Evolutionary conservation across 2,888 invertebrate genomes (phyloP), one percentile per base, ranked within the genome.

Genomic region (Argyresthia albistria): DNA sequence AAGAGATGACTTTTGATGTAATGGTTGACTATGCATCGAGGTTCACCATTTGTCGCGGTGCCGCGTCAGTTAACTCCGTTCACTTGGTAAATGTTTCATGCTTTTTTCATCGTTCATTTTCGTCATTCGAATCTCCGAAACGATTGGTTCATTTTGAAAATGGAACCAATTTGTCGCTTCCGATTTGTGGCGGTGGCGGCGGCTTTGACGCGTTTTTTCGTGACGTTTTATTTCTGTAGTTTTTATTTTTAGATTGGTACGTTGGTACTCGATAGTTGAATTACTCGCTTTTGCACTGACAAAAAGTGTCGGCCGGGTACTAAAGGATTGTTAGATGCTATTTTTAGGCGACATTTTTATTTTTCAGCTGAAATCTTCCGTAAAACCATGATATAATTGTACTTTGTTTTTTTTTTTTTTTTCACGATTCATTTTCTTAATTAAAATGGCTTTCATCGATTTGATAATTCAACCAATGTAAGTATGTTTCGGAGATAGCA

Each of bases 91-190:
- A 37, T 15, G 43, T 57, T 52, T 53, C 37, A 8, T 51, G 36
- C 42, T 67, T 61, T 61, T n/a, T 63, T 62, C 58, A 57, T 59
- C 68, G 46, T 59, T 60, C 56, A 57, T 61, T 58, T 67, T 64
- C 67, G 67, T 74, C 71, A 75, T 76, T 70, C 60, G 69, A 71
- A 58, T 71, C 16, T 48, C 14, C 25, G 46, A 53, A 25, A 36
- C 49, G 68, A 72, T 76, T 74, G 74, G 71, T 75, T 70, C 73
- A 76, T 77, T 81, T 80, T 70, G 69, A 71, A 73, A 80, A 77
- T 75, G 68, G 75, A 76, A 69, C 69, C 76, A 77, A 84, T 87
- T 87, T 84, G 84, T 81, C 80, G 80, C 80, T 68, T 73, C 65
- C 67, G 75, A 71, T 75, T 69, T 70, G 76, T 71, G 69, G 70